Evolutionary conservation across 1,140 invertebrate genomes (phyloP), one percentile per base, ranked within the genome.

Genomic region (Nasonia vitripennis): DNA sequence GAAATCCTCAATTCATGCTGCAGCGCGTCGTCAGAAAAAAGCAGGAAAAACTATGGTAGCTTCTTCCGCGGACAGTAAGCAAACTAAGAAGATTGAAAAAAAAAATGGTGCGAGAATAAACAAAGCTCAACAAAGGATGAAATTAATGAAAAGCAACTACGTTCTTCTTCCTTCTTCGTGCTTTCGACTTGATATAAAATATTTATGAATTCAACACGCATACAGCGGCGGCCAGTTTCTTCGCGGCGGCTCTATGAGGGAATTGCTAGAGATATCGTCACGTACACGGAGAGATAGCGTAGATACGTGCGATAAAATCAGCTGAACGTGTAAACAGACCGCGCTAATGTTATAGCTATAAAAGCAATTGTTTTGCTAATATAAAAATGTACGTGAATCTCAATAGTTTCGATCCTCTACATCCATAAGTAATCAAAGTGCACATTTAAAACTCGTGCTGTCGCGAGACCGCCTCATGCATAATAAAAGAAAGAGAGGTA

Each of bases 71-170:
- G 51, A 17, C 5, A 55, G 12, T 55, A 55, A 55, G 17, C 51
- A 20, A 55, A 55, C 51, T 12, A 55, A 55, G 55, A 6, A 78
- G n/a, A 77, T 2, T 20, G n/a, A 77, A 14, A 62, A 17, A 34
- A 31, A 20, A 78, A 27, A 6, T 17, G 10, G 55, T 37, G 34
- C 55, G 17, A 7, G 51, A 67, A 51, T 51, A 78, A 78, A 78
- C 48, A 34, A 78, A 55, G 77, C 27, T 78, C 27, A 78, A 78
- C 45, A 78, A 78, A 78, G 48, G 48, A 45, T 31, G 51, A 55
- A 78, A 78, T 78, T 78, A 78, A 78, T 78, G 77, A 78, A 78
- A 78, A 62, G 27, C 27, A 7, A 62, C 77, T n/a, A 45, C 75
- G 6, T 10, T n/a, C 6, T 7, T 20, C 73, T 2, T 41, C 70